These are phyloP conservation scores for Lithobius niger DNA, from an alignment of 1,140 invertebrate genomes.

Conservation along the genomic window DNA sequence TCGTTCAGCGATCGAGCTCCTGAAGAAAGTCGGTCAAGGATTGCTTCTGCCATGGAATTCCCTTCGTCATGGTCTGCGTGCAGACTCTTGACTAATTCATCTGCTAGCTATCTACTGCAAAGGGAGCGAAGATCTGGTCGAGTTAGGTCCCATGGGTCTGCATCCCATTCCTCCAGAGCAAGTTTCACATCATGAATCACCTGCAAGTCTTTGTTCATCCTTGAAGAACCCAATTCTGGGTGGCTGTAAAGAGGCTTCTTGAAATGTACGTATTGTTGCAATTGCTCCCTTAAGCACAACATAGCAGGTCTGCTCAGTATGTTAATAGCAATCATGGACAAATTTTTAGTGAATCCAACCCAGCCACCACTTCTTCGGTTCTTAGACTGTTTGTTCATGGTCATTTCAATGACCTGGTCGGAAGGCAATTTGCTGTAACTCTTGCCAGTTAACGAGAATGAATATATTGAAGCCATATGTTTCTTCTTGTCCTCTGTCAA, in stretches of 20 bases:
- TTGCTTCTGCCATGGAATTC: not conserved
- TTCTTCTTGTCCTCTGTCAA: too few species aligned
- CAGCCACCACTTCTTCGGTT: too few species aligned
- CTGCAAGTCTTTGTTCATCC: not conserved
- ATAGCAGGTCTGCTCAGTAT: slow-evolving; percentile 6
- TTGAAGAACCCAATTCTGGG: slow-evolving; percentile 2
- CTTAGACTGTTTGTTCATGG: not conserved
- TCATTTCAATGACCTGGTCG: too few species aligned
- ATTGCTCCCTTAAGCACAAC: slow-evolving; percentile 7
- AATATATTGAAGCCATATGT: too few species aligned
- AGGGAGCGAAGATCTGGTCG: not conserved
- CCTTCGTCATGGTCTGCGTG: not conserved
- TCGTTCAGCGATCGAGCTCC: not conserved
- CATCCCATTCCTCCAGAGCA: not conserved
- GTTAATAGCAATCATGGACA: slow-evolving; percentile 8
- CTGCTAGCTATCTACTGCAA: too few species aligned
- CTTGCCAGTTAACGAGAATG: too few species aligned
- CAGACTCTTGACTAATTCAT: not conserved
- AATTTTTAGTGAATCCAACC: too few species aligned
- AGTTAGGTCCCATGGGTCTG: not conserved
- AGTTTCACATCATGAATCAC: not conserved
- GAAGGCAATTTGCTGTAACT: too few species aligned
- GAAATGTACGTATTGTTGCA: slow-evolving; percentile 4
- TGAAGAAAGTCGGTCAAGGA: not conserved
- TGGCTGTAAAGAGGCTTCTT: slow-evolving; percentile 4